phyloP scores from a whole-genome alignment of 2,888 invertebrate species.

The Enchytraeus crypticus region DNA sequence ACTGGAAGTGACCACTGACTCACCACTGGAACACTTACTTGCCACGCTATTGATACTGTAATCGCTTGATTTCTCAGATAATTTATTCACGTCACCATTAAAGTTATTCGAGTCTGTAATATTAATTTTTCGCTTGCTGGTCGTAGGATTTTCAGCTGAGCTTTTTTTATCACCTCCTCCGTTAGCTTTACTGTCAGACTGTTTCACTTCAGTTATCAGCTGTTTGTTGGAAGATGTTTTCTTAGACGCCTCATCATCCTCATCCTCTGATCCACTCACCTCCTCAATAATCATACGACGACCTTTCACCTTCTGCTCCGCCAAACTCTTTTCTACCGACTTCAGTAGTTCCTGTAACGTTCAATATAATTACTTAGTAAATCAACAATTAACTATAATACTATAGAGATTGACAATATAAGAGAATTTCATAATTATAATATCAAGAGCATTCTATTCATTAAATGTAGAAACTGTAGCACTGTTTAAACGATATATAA shows the following conservation, averaged over 20 bases:
- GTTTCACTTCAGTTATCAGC: neutral
- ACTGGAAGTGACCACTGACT: too few species aligned
- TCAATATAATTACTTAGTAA: too few species aligned
- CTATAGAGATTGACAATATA: too few species aligned
- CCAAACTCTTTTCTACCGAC: constrained; percentile 32
- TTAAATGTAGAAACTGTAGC: too few species aligned
- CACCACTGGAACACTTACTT: too few species aligned
- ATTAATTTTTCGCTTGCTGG: neutral
- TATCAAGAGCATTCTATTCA: too few species aligned
- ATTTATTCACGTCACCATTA: neutral
- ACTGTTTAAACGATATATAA: too few species aligned
- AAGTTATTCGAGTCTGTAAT: neutral
- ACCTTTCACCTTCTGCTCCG: constrained; percentile 35
- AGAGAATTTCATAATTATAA: too few species aligned
- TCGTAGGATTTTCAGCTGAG: neutral
- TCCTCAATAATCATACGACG: constrained; percentile 43
- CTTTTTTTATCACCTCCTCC: neutral
- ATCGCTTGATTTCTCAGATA: neutral
- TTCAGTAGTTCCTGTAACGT: constrained; percentile 32
- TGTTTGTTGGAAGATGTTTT: neutral
- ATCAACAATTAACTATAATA: too few species aligned
- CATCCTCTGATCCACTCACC: constrained; percentile 32
- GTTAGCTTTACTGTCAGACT: neutral
- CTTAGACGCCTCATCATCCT: constrained; percentile 18
- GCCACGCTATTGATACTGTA: too few species aligned